Evolutionary conservation across 2,113 vertebrate genomes (phyloP).

Genomic region (Setophaga petechia): DNA sequence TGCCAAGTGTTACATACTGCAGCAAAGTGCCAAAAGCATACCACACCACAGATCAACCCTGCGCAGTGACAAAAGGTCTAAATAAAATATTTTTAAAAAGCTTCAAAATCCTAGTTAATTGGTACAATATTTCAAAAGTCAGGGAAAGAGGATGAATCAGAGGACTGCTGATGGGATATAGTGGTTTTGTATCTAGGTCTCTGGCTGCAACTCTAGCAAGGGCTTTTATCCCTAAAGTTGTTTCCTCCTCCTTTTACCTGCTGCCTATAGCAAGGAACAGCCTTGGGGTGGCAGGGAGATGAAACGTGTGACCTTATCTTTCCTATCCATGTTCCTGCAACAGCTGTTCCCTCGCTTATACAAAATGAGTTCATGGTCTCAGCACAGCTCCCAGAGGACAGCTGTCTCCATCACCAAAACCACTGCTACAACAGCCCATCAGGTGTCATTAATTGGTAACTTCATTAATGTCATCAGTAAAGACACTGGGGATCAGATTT

Average conservation of each 20-base stretch:
- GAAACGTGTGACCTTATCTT: not conserved
- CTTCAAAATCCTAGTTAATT: not conserved
- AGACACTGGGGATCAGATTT: slow-evolving; percentile 8
- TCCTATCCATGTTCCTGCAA: not conserved
- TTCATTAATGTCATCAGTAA: slow-evolving; percentile 34
- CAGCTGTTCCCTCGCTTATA: slow-evolving; percentile 47
- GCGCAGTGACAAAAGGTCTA: not conserved
- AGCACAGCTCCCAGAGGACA: slow-evolving; percentile 28
- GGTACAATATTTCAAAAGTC: not conserved
- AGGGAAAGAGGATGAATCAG: not conserved
- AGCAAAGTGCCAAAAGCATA: not conserved
- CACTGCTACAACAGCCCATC: slow-evolving; percentile 19
- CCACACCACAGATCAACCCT: not conserved
- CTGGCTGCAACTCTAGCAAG: not conserved
- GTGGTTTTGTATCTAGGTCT: not conserved
- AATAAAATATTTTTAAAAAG: not conserved
- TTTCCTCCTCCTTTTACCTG: not conserved
- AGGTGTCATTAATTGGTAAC: slow-evolving; percentile 64
- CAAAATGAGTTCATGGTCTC: slow-evolving; percentile 41
- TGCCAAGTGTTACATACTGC: not conserved
- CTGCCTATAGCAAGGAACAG: not conserved
- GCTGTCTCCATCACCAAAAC: slow-evolving; percentile 45
- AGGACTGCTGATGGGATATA: not conserved
- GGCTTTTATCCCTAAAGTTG: not conserved
- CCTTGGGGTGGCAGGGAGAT: not conserved